These are phyloP conservation scores for Beris chalybata DNA, from an alignment of 2,888 invertebrate species.

Conservation along the genomic window DNA sequence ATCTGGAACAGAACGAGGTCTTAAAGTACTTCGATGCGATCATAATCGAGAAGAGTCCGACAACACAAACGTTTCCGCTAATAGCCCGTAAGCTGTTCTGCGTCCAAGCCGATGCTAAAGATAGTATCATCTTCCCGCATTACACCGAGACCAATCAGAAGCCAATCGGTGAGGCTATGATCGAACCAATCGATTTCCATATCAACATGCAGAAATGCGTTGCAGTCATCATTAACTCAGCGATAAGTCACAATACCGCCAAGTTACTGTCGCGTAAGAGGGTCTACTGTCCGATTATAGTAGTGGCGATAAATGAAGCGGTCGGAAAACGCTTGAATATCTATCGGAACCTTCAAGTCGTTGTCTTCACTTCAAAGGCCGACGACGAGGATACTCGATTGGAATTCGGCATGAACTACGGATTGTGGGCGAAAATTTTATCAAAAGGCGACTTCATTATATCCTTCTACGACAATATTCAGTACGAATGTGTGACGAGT, in stretches of 20 bases:
- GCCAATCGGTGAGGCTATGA: neutral
- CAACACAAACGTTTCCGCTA: slow-evolving; percentile 51
- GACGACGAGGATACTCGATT: neutral
- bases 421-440: slow-evolving; percentile 30
- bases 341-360: slow-evolving; percentile 47
- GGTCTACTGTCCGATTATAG: slow-evolving; percentile 54
- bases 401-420: slow-evolving; percentile 18
- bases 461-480: slow-evolving; percentile 26
- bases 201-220: slow-evolving; percentile 17
- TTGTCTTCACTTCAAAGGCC: slow-evolving; percentile 45
- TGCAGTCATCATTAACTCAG: slow-evolving; percentile 12
- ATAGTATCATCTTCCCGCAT: neutral
- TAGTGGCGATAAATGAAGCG: slow-evolving; percentile 38
- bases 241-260: slow-evolving; percentile 3
- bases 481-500: slow-evolving; percentile 14
- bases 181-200: slow-evolving; percentile 12
- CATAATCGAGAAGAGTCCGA: slow-evolving; percentile 52
- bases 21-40: slow-evolving; percentile 50
- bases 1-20: slow-evolving; percentile 48
- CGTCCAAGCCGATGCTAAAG: neutral
- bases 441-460: slow-evolving; percentile 51
- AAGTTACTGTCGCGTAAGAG: slow-evolving; percentile 16
- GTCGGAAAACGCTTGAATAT: slow-evolving; percentile 43
- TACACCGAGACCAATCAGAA: neutral
- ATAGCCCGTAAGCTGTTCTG: slow-evolving; percentile 51